phyloP scores from a whole-genome alignment of 2,888 invertebrate species.

The Zaprionus lineosus region DNA sequence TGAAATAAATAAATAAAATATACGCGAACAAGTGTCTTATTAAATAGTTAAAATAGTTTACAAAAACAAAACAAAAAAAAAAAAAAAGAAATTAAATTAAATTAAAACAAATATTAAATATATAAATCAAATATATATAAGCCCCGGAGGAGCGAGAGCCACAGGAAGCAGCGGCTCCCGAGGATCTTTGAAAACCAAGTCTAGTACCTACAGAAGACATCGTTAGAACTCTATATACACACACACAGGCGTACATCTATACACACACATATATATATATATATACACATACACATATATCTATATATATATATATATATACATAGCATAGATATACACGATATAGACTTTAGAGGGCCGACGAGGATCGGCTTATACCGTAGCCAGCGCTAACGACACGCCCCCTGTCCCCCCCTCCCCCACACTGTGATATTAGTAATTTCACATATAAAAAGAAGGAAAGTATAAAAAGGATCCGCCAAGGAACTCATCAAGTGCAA shows the following conservation, averaged over 20 bases:
- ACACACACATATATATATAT: conserved; percentile 44
- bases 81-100: conserved; percentile 24
- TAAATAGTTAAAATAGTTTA: conserved; percentile 59
- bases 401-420: conserved; percentile 41
- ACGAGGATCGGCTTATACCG: conserved; percentile 13
- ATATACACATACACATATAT: conserved; percentile 34
- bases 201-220: conserved; percentile 74
- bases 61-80: conserved; percentile 28
- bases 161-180: conserved; percentile 1
- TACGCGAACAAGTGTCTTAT: conserved; percentile 80
- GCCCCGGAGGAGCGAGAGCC: conserved; percentile 7
- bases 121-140: too few relatives aligned
- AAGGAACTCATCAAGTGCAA: conserved; percentile 35
- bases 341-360: conserved; percentile 41
- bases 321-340: conserved; percentile 34
- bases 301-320: conserved; percentile 35
- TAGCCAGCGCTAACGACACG: conserved; percentile 33
- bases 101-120: too few relatives aligned
- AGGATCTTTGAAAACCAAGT: conserved; percentile 28
- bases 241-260: conserved; percentile 46
- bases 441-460: conserved; percentile 43
- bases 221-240: conserved; percentile 61
- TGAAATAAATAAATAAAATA: conserved; percentile 46
- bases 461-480: conserved; percentile 1
- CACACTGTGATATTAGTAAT: conserved; percentile 65